Evolutionary conservation across 2,888 invertebrate species (phyloP).

Genomic region (Drosophila pseudotalamancana): DNA sequence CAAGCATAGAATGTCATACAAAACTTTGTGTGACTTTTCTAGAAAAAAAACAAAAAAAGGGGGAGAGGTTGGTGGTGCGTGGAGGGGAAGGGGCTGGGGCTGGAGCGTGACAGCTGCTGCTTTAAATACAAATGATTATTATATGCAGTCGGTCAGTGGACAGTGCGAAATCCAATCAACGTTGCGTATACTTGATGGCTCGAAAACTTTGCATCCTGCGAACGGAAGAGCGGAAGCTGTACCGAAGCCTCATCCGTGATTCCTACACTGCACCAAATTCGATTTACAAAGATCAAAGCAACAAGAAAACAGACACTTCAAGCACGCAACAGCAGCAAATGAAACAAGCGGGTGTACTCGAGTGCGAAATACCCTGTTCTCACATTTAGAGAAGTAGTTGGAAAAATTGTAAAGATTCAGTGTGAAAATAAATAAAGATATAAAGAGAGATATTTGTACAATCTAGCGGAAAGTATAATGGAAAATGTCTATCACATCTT

Average conservation of each 20-base stretch:
- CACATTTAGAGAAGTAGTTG: too few species aligned
- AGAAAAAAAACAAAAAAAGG: neutral
- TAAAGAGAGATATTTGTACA: too few species aligned
- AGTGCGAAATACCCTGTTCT: constrained; percentile 15
- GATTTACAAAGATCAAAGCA: constrained; percentile 74
- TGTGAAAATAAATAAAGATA: too few species aligned
- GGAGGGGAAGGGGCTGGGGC: neutral
- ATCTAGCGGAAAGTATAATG: too few species aligned
- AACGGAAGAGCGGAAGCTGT: neutral
- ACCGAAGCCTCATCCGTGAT: constrained; percentile 21
- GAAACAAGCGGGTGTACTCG: constrained; percentile 12
- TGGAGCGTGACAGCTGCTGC: constrained; percentile 18
- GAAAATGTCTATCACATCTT: neutral
- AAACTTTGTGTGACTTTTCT: constrained; percentile 22
- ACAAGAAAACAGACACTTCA: constrained; percentile 19
- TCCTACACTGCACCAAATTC: constrained; percentile 59
- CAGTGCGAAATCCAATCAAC: constrained; percentile 73
- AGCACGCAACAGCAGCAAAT: constrained; percentile 20
- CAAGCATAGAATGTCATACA: constrained; percentile 37
- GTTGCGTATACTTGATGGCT: constrained; percentile 63
- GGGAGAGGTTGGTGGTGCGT: neutral
- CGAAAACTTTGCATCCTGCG: constrained; percentile 15
- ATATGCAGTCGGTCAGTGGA: constrained; percentile 50
- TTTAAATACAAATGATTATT: constrained; percentile 65
- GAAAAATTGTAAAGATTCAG: too few species aligned